Percentiles rank a stretch among this genome's conserved stretches.
Conservation (phyloP, 1,140 invertebrate species). For the Lepidostoma basale region DNA sequence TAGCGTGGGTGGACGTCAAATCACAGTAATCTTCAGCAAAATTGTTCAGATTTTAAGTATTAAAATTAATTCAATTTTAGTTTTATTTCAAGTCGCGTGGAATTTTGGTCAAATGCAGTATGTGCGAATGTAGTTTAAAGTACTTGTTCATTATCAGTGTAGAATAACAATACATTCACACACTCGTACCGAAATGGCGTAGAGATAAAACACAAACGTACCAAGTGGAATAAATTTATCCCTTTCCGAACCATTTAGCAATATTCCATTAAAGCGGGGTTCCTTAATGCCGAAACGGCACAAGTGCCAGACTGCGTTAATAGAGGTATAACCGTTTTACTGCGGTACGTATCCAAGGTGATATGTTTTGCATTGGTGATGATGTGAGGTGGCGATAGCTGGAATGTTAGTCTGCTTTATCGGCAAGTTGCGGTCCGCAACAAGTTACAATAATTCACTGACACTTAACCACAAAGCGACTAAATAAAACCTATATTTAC, state of each 20-base stretch:
- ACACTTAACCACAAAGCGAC: not conserved
- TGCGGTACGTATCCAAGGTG: constrained; percentile 9
- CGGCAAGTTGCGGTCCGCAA: not conserved
- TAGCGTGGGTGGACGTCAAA: too few species aligned
- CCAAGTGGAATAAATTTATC: constrained; percentile 44
- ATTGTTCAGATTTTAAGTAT: too few species aligned
- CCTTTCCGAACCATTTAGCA: constrained; percentile 44
- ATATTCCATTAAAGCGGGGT: constrained; percentile 26
- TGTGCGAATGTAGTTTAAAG: too few species aligned
- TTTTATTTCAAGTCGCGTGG: too few species aligned
- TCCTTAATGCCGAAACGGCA: not conserved
- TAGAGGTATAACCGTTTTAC: not conserved
- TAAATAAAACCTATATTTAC: too few species aligned
- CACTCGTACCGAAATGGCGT: constrained; percentile 28
- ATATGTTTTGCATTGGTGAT: constrained; percentile 26
- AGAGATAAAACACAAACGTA: constrained; percentile 42
- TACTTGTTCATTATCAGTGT: not conserved
- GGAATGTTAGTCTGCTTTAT: constrained; percentile 24
- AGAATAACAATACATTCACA: constrained; percentile 20
- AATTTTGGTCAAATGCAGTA: too few species aligned
- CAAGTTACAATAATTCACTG: not conserved
- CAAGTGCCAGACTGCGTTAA: not conserved
- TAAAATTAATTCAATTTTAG: too few species aligned
- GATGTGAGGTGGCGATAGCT: constrained; percentile 24
- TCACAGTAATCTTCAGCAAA: too few species aligned